phyloP scores from a whole-genome alignment of 2,797 vertebrate species.

The Melanotaenia maccullochi region DNA sequence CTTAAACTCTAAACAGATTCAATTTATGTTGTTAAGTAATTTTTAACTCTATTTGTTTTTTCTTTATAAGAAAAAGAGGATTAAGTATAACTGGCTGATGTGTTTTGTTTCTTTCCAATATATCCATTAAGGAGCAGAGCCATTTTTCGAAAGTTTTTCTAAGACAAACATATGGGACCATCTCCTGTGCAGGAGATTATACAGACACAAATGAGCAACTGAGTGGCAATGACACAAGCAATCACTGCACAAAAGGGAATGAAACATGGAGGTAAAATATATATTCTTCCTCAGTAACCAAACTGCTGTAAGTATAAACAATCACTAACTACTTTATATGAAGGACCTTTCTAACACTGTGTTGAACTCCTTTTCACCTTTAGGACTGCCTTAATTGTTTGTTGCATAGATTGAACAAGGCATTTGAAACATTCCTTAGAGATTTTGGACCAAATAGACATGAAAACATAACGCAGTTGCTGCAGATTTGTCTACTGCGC shows the following conservation, averaged over 20 bases:
- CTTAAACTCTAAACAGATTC: neutral
- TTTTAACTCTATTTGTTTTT: neutral
- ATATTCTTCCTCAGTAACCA: neutral
- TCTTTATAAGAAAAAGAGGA: neutral
- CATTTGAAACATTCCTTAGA: no score
- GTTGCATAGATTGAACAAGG: no score
- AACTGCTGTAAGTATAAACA: neutral
- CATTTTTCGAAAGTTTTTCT: conserved; percentile 2
- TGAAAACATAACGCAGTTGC: no score
- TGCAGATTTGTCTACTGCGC: no score
- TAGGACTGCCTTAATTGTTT: no score
- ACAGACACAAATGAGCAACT: conserved; percentile 18
- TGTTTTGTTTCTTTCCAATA: neutral
- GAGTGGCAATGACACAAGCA: conserved; percentile 2
- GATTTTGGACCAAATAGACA: no score
- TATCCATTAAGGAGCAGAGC: neutral
- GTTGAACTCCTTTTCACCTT: no score
- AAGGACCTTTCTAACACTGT: no score
- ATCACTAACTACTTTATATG: no score
- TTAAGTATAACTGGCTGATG: conserved; percentile 5
- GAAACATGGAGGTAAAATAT: neutral
- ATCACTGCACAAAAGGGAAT: neutral
- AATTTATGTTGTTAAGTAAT: conserved; percentile 8
- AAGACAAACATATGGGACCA: neutral
- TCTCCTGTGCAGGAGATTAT: conserved; percentile 18